Base-by-base conservation (phyloP, 2,888 invertebrate genomes). In the Protonemura montana region DNA sequence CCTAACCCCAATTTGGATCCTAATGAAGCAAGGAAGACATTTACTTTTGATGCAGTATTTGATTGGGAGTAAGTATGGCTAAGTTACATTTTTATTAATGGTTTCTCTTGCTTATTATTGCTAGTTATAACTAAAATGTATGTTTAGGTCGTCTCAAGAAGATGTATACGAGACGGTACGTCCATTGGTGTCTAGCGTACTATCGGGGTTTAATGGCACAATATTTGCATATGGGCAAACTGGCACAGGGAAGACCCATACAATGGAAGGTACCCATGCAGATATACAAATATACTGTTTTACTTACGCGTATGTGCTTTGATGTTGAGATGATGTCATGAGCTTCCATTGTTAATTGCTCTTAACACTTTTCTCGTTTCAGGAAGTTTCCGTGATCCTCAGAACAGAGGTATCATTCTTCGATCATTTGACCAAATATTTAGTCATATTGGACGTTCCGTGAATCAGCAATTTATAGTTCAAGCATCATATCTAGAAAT, bases 221-320 rank as follows among this genome's bases (percentile, higher is more conserved):
- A 98, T 99, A 89, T 99, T 99, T 93, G 99, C 99, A 0, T 99
- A 99, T 91, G 99, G 99, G 0, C 99, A 99, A 92, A 99, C 99
- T 0, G 99, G 99, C 88, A 99, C 99, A 0, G 99, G 99, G 85
- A 95, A 95, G 90, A 95, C 94, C 7, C 94, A 92, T 89, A 95
- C 94, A 10, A 95, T 95, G 94, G 94, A 94, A 91, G 95, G 94
- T 92, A 88, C 87, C 84, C 59, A 41, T 77, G 2, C 29, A 35
- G 35, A 6, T 10, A 35, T 21, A 81, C 13, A 7, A 30, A 21
- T 81, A 13, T 30, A 21, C n/a, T 35, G 35, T 35, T 35, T 6
- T 77, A 77, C 7, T 6, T 16, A 77, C 77, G n/a, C n/a, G n/a
- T n/a, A n/a, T n/a, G n/a, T n/a, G n/a, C n/a, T n/a, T n/a, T n/a